Base-by-base conservation (phyloP, 23 tunicate species). In the Clavelina lepadiformis region DNA sequence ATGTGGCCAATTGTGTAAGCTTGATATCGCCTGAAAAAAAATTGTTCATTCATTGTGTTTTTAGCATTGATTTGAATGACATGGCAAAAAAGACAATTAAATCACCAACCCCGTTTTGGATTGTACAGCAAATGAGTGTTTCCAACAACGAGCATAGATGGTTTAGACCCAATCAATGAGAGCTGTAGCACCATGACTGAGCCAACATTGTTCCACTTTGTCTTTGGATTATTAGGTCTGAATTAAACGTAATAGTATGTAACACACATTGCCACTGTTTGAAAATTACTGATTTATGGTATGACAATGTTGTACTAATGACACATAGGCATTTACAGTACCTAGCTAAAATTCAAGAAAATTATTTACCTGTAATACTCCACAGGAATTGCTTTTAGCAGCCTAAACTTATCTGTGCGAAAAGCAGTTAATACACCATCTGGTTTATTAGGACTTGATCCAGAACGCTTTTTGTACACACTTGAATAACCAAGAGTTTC, bases 41-140 rank as follows among this genome's bases (percentile, higher is more conserved):
- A 28, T 11, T 26, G n/a, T n/a, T n/a, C n/a, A n/a, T n/a, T n/a
- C n/a, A n/a, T n/a, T n/a, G n/a, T n/a, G n/a, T n/a, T n/a, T n/a
- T n/a, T n/a, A n/a, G n/a, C n/a, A n/a, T n/a, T n/a, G n/a, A n/a
- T n/a, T n/a, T n/a, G n/a, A n/a, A n/a, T n/a, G n/a, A n/a, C n/a
- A n/a, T n/a, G n/a, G n/a, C n/a, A 53, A 53, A 53, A 53, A 8
- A 8, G 22, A n/a, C 18, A 58, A 58, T 58, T 58, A 7, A 35
- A 44, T 15, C 27, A 65, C 46, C 2, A 28, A 87, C 96, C 96
- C 68, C 96, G 58, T 38, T 79, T 79, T 13, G 96, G 86, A 34
- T 80, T 87, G 60, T 87, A 87, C 1, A 87, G 51, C 2, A 87
- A 68, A 55, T 87, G 96, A 11, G 96, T 87, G 65, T 87, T 87